Evolutionary conservation across 2,888 invertebrate species (phyloP), one percentile per base, ranked within the genome.

Genomic region (Tuta absoluta): DNA sequence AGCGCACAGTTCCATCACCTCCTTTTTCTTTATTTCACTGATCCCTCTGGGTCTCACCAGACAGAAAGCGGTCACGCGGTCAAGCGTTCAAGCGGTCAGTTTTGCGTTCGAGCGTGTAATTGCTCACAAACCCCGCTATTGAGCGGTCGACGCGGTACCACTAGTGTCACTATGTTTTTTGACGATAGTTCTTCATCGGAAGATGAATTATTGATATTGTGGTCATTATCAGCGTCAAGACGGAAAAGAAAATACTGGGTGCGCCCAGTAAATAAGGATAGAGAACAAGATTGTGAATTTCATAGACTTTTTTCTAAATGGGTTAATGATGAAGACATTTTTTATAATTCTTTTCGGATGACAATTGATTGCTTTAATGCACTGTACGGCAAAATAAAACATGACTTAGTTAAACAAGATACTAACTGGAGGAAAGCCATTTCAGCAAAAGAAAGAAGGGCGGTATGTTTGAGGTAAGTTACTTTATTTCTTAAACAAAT

Each of bases 401-500:
- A 12, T n/a, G 17, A 21, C 11, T n/a, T 51, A 19, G 11, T 51
- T 12, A 51, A 51, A 51, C 51, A 19, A 17, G 51, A 51, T 51
- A 51, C 51, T 11, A 51, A 51, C 17, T 51, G 51, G 51, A 51
- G 51, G 17, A 12, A 17, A n/a, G 51, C 21, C 10, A 51, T 51
- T 19, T 11, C n/a, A 10, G 17, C 51, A 10, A 51, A 51, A 51
- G 51, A 51, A 21, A 12, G 51, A n/a, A 3, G 4, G 10, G 11
- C n/a, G 11, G 17, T 51, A n/a, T 51, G 51, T 19, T 53, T 53
- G 53, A 53, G 53, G 53, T 12, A 21, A 17, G 53, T 53, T 53
- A 45, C 17, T 45, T 41, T 41, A 14, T n/a, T 41, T 14, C 41
- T 14, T 41, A 41, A 41, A 28, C 28, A 28, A 28, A 28, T 28